phyloP scores from a whole-genome alignment of 2,113 vertebrate species.

The Neodon shergylaensis region DNA sequence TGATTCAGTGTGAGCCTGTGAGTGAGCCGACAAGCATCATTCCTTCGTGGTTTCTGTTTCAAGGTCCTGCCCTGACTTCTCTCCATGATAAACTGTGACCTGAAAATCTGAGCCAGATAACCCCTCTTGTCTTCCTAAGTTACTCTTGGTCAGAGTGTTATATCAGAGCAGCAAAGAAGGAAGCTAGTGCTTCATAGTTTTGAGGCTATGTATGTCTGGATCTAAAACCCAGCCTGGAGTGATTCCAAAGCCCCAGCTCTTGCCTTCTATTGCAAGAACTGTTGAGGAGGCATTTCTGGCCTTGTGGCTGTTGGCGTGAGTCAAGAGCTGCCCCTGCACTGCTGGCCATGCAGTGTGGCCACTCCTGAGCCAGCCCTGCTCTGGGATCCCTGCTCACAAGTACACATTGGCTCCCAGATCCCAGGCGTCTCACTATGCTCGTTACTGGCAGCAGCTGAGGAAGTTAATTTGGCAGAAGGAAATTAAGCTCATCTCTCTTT shows the following conservation, averaged over 20 bases:
- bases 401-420: neutral
- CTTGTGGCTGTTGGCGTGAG: neutral
- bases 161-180: neutral
- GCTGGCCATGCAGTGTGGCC: neutral
- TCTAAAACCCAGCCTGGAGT: neutral
- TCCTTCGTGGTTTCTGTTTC: neutral
- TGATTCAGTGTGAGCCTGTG: neutral
- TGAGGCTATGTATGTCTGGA: neutral
- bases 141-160: no score
- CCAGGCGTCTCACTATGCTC: neutral
- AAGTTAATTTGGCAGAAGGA: conserved; percentile 72
- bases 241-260: neutral
- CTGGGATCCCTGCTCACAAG: neutral
- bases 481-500: conserved; percentile 73
- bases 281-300: accelerated
- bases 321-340: accelerated
- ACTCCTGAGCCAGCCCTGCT: neutral
- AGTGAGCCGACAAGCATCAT: no score
- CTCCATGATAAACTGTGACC: neutral
- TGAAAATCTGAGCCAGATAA: neutral
- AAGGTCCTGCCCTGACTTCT: neutral
- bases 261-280: neutral
- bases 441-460: neutral
- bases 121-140: neutral
- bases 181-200: neutral